Evolutionary conservation across 2,797 vertebrate species (phyloP), one percentile per base, ranked within the genome.

Genomic region (Enteromius afrohamiltoni): DNA sequence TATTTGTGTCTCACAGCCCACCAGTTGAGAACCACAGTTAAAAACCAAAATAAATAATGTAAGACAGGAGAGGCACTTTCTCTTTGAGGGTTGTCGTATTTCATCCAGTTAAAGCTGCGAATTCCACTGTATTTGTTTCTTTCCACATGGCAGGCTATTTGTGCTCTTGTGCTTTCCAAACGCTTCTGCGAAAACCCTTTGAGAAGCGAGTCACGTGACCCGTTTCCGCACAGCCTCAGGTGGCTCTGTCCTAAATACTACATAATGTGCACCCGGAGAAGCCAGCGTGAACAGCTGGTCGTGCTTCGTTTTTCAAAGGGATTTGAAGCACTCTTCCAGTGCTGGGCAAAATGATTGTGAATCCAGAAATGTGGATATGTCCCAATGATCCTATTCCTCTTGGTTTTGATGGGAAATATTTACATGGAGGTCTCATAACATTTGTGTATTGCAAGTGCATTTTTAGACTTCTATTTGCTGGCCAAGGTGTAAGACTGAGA

Each of bases 91-190:
- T 94, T 94, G 95, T 95, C 93, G 91, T 86, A 87, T 93, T 94
- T 94, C 93, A 94, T 91, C 89, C 92, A 37, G 93, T 94, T 95
- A 95, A 95, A 93, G 94, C 92, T 94, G 91, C 86, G 77, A 85
- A 69, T 86, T 88, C 87, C 90, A 91, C 89, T 91, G 89, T 91
- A 90, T 88, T 90, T 76, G 87, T 91, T 89, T 90, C 47, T 70
- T 74, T 70, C 85, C 88, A 67, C 87, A 85, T 85, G 88, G 49
- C 62, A 88, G 40, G 84, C 88, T 89, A 79, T 89, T 83, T 90
- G 83, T 82, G 89, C 89, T 71, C 89, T 89, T 93, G 64, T 85
- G 83, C 92, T 91, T 92, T 89, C 91, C 85, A 85, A 90, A 88
- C 89, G 89, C 73, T 86, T 16, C 86, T 70, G 76, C 58, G 68